Base-by-base conservation (phyloP, 2,113 vertebrate genomes). In the Cepphus grylle region DNA sequence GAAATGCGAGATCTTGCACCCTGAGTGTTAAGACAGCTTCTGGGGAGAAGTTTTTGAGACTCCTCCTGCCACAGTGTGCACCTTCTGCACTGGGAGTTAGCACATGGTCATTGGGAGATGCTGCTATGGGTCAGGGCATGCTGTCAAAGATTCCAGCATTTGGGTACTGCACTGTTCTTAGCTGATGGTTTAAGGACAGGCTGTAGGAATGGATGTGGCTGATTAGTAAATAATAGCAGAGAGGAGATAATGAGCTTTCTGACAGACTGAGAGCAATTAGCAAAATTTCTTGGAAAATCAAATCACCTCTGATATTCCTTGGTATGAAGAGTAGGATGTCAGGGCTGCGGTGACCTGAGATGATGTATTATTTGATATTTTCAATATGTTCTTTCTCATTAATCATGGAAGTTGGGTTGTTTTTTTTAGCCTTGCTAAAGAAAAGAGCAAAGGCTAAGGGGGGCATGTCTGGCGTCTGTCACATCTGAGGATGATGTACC, bases 101-200 rank as follows among this genome's bases (percentile, higher is more conserved):
- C 25, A 65, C 1, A 0, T 8, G 19, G 16, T 15, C 38, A 40
- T 11, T 63, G 22, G 30, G n/a, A 88, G 47, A n/a, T 83, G 12
- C 22, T 52, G 43, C 47, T 63, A 47, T 67, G n/a, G 13, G 16
- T 86, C 32, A 49, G 77, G 22, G 16, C 8, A 32, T 30, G 43
- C 0, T 3, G 52, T 12, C 9, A 65, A 49, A 74, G 21, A 52
- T 16, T 59, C 43, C 47, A 52, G 32, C 15, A 4, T 85, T 38
- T 63, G 19, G 8, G 22, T 27, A 6, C 32, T 38, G 26, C 20
- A 6, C 32, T 38, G 26, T 47, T 88, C 91, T 65, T 90, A 73
- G 87, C 67, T 94, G 78, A 81, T 61, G 76, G 73, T 93, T 97
- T 88, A 93, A 95, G 77, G 55, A 80, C 5, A 84, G 62, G 15